These are phyloP conservation scores for Panthera uncia DNA, from an alignment of 2,113 vertebrate genomes.

Conservation along the genomic window DNA sequence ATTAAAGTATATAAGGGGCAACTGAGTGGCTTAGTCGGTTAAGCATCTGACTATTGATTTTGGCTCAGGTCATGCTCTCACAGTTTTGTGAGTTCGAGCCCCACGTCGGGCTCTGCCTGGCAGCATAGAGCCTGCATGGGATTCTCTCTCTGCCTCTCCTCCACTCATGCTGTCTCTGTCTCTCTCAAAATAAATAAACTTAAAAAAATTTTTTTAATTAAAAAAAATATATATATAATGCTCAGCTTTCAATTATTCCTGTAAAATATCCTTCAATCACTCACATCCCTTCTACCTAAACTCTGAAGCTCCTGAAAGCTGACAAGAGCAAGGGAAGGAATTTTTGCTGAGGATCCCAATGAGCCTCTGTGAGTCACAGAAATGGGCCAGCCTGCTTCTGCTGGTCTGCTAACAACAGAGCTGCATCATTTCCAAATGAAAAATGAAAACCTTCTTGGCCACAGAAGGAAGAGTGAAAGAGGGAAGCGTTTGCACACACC, in stretches of 20 bases:
- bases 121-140: too few species aligned
- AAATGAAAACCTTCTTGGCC: background rate
- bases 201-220: too few species aligned
- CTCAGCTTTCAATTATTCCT: background rate
- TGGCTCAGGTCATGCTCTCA: too few species aligned
- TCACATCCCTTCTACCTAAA: background rate
- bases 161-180: too few species aligned
- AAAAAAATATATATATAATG: background rate
- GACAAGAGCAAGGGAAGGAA: background rate
- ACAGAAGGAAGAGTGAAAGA: background rate
- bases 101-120: too few species aligned
- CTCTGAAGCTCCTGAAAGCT: background rate
- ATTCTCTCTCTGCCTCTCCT: too few species aligned
- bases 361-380: constrained; percentile 1
- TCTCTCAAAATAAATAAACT: too few species aligned
- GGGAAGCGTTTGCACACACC: background rate
- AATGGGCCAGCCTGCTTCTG: background rate
- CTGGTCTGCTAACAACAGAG: background rate
- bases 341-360: background rate
- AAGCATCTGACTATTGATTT: too few species aligned
- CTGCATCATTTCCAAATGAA: background rate
- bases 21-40: too few species aligned
- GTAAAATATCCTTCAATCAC: background rate
- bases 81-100: too few species aligned
- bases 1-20: background rate